phyloP scores from a whole-genome alignment of 2,888 invertebrate genomes.

The Cheilosia urbana region DNA sequence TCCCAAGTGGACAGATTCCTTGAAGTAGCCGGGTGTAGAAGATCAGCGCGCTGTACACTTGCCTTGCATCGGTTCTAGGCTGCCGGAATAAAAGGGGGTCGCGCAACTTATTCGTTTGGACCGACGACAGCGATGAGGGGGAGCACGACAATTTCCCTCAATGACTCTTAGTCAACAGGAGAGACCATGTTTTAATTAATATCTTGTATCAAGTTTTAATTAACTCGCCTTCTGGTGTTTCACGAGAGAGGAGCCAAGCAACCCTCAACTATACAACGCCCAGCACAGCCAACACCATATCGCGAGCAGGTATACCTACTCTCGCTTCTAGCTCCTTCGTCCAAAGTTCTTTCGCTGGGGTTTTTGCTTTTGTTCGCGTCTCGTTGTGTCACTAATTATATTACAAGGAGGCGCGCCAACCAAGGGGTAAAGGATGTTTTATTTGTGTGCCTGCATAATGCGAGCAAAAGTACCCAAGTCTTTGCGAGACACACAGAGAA shows the following conservation, averaged over 20 bases:
- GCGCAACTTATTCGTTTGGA: constrained; percentile 41
- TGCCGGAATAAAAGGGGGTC: constrained; percentile 47
- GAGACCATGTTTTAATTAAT: constrained; percentile 78
- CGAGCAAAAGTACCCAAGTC: constrained; percentile 58
- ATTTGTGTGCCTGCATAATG: constrained; percentile 75
- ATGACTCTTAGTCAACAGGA: constrained; percentile 76
- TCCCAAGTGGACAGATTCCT: constrained; percentile 71
- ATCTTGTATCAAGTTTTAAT: constrained; percentile 78
- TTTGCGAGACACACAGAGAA: constrained; percentile 22
- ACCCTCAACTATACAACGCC: constrained; percentile 51
- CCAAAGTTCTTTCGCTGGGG: constrained; percentile 61
- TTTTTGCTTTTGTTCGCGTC: constrained; percentile 69
- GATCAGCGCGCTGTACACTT: constrained; percentile 68
- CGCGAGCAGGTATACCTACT: constrained; percentile 22
- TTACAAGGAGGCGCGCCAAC: constrained; percentile 68
- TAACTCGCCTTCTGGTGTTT: constrained; percentile 78
- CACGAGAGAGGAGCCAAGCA: constrained; percentile 62
- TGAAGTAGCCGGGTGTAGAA: constrained; percentile 61
- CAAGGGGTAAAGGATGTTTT: constrained; percentile 63
- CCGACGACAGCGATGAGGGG: constrained; percentile 14
- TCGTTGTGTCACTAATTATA: constrained; percentile 75
- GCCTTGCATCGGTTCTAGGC: constrained; percentile 43
- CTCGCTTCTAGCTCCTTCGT: constrained; percentile 38
- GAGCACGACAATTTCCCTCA: constrained; percentile 74
- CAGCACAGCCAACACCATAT: constrained; percentile 26